Evolutionary conservation across 2,797 vertebrate genomes (phyloP).

Genomic region (Chelon auratus): DNA sequence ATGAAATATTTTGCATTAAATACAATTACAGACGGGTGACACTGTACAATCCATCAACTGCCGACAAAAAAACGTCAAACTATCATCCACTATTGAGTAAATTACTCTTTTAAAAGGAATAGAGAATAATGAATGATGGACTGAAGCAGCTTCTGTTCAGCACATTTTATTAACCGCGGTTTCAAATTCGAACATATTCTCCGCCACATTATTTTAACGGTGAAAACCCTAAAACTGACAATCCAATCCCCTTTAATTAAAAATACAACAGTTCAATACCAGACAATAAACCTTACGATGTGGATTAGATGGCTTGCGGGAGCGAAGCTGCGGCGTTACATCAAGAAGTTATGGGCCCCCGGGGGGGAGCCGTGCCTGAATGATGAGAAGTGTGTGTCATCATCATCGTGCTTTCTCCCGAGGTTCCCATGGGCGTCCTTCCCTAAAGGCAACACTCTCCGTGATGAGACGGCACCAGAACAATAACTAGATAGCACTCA

Average conservation of each 20-base stretch:
- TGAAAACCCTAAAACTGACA: not conserved
- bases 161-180: not conserved
- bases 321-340: slow-evolving; percentile 47
- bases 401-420: slow-evolving; percentile 59
- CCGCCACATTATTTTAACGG: not conserved
- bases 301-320: slow-evolving; percentile 18
- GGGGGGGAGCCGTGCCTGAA: slow-evolving; percentile 41
- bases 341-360: slow-evolving; percentile 55
- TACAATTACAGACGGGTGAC: not conserved
- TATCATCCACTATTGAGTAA: too few species aligned
- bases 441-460: slow-evolving; percentile 67
- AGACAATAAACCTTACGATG: not conserved
- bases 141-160: not conserved
- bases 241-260: slow-evolving; percentile 13
- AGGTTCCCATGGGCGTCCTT: slow-evolving; percentile 64
- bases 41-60: not conserved
- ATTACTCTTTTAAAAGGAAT: not conserved
- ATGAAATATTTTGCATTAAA: not conserved
- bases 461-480: slow-evolving; percentile 64
- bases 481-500: slow-evolving; percentile 46
- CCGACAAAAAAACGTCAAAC: too few species aligned
- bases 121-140: not conserved
- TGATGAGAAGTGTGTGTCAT: slow-evolving; percentile 67
- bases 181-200: not conserved
- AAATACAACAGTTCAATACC: not conserved